Conservation (phyloP, 1,140 invertebrate genomes). For the Zeugodacus cucurbitae region DNA sequence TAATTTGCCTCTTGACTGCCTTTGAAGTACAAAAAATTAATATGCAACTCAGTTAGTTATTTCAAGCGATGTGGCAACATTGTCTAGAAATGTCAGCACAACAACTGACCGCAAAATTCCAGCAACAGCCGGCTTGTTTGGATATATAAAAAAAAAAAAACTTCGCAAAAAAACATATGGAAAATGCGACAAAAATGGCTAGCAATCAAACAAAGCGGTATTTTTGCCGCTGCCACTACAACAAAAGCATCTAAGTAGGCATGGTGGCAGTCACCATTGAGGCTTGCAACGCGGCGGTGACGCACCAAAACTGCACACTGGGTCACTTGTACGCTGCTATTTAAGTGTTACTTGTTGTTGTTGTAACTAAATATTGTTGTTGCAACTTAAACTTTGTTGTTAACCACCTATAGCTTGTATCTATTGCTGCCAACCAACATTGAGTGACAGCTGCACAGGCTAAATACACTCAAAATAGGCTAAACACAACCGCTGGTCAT, state of each 20-base stretch:
- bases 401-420: background rate
- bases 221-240: background rate
- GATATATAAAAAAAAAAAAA: background rate
- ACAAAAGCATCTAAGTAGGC: background rate
- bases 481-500: background rate
- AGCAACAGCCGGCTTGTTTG: background rate
- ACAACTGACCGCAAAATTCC: background rate
- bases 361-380: background rate
- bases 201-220: background rate
- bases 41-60: background rate
- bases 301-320: slow-evolving; percentile 3
- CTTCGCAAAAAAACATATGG: background rate
- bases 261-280: background rate
- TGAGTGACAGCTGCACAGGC: background rate
- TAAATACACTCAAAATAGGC: background rate
- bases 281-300: background rate
- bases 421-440: background rate
- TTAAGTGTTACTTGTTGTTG: background rate
- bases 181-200: background rate
- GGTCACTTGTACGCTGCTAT: background rate
- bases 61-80: background rate
- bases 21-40: too few species aligned
- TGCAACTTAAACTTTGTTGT: background rate
- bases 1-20: too few species aligned
- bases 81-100: too few species aligned